Conservation (phyloP, 2,888 invertebrate species). For the Cataglyphis cursor region DNA sequence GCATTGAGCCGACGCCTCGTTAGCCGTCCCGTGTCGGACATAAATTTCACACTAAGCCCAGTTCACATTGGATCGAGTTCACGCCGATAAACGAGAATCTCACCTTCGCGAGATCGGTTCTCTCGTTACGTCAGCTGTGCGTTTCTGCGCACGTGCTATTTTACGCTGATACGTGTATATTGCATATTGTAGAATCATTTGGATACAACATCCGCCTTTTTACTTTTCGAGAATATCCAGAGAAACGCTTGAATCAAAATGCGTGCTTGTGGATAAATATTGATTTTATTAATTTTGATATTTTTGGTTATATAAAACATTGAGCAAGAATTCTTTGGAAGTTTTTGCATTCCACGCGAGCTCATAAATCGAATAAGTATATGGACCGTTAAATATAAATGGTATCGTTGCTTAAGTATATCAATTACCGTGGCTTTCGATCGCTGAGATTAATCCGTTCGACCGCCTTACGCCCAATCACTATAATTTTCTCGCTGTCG, state of each 20-base stretch:
- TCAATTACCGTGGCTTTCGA: constrained; percentile 63
- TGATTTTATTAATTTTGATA: background rate
- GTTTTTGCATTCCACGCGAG: background rate
- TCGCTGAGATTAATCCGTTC: constrained; percentile 70
- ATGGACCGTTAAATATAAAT: constrained; percentile 31
- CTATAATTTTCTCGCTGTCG: constrained; percentile 72
- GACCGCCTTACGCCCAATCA: constrained; percentile 63
- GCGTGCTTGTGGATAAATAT: background rate
- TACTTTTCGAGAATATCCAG: background rate
- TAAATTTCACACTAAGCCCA: constrained; percentile 72
- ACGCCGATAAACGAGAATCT: constrained; percentile 41
- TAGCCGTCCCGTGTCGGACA: constrained; percentile 70
- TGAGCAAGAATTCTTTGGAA: background rate
- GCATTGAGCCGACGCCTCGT: constrained; percentile 77
- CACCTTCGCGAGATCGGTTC: constrained; percentile 47
- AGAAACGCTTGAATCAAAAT: background rate
- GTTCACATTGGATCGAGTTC: constrained; percentile 52
- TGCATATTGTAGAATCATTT: background rate
- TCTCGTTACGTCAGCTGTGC: constrained; percentile 25
- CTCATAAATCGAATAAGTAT: constrained; percentile 6
- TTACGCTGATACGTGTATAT: constrained; percentile 50
- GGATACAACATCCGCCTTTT: background rate
- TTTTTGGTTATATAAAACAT: background rate
- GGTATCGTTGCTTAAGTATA: constrained; percentile 4
- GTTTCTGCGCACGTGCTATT: constrained; percentile 60